phyloP scores from a whole-genome alignment of 2,113 vertebrate genomes.

The Panthera tigris region DNA sequence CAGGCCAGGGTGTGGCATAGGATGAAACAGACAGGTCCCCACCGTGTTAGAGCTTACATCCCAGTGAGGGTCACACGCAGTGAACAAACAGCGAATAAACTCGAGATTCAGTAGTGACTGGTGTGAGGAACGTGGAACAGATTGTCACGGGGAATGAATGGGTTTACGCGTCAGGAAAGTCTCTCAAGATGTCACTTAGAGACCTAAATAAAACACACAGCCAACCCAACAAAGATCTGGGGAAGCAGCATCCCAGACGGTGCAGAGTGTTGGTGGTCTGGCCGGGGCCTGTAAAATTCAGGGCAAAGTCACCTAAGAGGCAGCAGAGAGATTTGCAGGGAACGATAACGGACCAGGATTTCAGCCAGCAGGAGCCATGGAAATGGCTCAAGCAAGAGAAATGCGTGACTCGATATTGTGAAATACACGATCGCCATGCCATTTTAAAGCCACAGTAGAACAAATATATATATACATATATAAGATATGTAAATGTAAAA shows the following conservation, averaged over 20 bases:
- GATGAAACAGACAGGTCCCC: neutral
- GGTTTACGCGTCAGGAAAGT: neutral
- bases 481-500: too few relatives aligned
- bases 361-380: neutral
- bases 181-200: neutral
- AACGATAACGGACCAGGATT: neutral
- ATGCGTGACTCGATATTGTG: neutral
- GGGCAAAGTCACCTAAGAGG: neutral
- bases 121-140: neutral
- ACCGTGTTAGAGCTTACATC: neutral
- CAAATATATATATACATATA: too few relatives aligned
- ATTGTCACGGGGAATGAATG: neutral
- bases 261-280: too few relatives aligned
- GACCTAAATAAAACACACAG: neutral
- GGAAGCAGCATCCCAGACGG: neutral
- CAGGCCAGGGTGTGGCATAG: neutral
- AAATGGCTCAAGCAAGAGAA: neutral
- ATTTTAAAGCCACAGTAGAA: neutral
- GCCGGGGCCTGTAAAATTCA: fast-evolving
- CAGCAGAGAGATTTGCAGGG: neutral
- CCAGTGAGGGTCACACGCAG: neutral
- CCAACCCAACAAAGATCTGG: too few relatives aligned
- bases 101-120: neutral
- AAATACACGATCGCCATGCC: neutral
- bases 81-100: neutral